A percentile compares a stretch with the other conserved stretches of the same genome.
phyloP scores from a whole-genome alignment of 2,113 vertebrate species.

The Chelonoidis abingdonii region DNA sequence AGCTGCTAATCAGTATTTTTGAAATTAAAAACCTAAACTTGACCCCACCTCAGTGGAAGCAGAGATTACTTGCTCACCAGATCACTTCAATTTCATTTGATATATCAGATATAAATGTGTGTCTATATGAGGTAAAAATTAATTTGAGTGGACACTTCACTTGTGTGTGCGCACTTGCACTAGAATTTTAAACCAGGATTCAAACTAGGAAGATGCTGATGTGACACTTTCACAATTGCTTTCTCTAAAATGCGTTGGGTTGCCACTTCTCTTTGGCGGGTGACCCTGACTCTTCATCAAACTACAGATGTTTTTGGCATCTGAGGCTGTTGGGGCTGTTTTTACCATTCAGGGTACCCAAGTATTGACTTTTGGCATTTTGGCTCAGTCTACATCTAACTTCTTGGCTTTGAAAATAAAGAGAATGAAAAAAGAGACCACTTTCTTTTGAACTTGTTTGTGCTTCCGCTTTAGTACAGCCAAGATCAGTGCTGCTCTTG shows the following conservation, averaged over 20 bases:
- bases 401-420: not conserved
- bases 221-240: not conserved
- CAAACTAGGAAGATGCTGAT: not conserved
- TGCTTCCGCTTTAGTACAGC: not conserved
- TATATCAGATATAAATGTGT: not conserved
- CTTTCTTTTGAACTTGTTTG: not conserved
- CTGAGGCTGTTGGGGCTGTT: not conserved
- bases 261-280: not conserved
- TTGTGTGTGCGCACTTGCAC: too few species aligned
- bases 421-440: not conserved
- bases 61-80: not conserved
- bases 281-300: not conserved
- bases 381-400: not conserved
- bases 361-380: not conserved
- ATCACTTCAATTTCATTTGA: slow-evolving; percentile 3
- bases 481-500: not conserved
- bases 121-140: not conserved
- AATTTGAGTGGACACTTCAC: not conserved
- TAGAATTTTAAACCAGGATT: not conserved
- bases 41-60: not conserved
- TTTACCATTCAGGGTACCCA: not conserved
- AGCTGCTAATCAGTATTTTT: slow-evolving; percentile 5
- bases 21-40: not conserved
- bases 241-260: not conserved
- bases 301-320: not conserved